phyloP scores from a whole-genome alignment of 2,797 vertebrate species.

The Schizothorax lantsangensis region DNA sequence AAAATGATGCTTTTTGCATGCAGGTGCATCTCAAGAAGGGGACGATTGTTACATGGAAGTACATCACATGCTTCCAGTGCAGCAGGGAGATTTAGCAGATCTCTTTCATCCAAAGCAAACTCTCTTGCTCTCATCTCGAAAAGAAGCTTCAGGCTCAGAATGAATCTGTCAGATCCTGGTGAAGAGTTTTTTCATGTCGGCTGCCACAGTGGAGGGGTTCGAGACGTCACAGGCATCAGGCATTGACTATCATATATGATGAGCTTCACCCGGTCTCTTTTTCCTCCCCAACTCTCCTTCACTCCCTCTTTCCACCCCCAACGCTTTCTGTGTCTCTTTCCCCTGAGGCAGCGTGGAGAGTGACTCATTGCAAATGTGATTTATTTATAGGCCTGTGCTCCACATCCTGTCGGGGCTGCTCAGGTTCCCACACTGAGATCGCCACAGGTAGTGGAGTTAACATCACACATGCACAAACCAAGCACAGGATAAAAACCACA shows the following conservation, averaged over 20 bases:
- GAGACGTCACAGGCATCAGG: neutral
- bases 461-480: constrained; percentile 40
- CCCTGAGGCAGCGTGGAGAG: constrained; percentile 33
- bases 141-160: constrained; percentile 27
- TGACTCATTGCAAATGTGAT: constrained; percentile 57
- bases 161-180: constrained; percentile 20
- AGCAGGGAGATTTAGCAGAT: constrained; percentile 23
- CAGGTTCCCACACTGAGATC: constrained; percentile 44
- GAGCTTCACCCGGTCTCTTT: constrained; percentile 8
- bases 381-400: constrained; percentile 59
- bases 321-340: constrained; percentile 39
- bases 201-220: neutral
- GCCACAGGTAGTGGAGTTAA: constrained; percentile 46
- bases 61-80: neutral
- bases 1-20: too few species aligned
- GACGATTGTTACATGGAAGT: neutral
- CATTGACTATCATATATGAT: constrained; percentile 5
- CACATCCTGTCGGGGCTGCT: constrained; percentile 50
- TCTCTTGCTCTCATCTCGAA: constrained; percentile 16
- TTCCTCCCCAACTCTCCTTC: constrained; percentile 11
- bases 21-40: neutral
- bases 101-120: constrained; percentile 20
- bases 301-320: constrained; percentile 18
- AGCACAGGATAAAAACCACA: neutral
- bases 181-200: neutral